phyloP scores from a whole-genome alignment of 2,797 vertebrate genomes.

The Lepilemur septentrionalis region DNA sequence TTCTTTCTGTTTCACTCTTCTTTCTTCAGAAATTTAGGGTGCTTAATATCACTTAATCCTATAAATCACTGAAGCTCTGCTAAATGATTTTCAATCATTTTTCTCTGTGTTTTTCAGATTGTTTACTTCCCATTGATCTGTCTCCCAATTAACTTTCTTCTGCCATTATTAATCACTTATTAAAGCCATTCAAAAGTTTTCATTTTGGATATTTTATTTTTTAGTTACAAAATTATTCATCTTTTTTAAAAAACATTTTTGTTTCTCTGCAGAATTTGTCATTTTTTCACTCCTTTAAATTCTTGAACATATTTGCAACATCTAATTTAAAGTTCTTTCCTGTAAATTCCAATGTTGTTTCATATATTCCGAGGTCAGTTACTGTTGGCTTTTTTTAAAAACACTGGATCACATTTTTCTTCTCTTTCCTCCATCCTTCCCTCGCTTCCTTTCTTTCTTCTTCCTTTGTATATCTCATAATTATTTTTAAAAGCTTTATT shows the following conservation, averaged over 20 bases:
- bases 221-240: not conserved
- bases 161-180: not conserved
- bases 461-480: not conserved
- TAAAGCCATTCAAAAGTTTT: not conserved
- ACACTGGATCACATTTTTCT: not conserved
- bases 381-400: not conserved
- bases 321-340: not conserved
- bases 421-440: not conserved
- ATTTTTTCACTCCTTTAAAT: not conserved
- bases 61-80: not conserved
- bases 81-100: not conserved
- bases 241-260: not conserved
- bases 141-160: not conserved
- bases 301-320: not conserved
- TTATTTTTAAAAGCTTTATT: not conserved
- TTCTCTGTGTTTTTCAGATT: not conserved
- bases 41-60: not conserved
- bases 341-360: not conserved
- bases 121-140: not conserved
- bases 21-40: not conserved
- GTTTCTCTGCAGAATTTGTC: not conserved
- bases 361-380: not conserved
- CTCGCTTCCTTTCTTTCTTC: not conserved
- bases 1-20: not conserved
- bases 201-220: not conserved